Evolutionary conservation across 37 sponge, comb jelly and placozoan species (phyloP), one percentile per base, ranked within the genome.

Genomic region (Bolinopsis microptera): DNA sequence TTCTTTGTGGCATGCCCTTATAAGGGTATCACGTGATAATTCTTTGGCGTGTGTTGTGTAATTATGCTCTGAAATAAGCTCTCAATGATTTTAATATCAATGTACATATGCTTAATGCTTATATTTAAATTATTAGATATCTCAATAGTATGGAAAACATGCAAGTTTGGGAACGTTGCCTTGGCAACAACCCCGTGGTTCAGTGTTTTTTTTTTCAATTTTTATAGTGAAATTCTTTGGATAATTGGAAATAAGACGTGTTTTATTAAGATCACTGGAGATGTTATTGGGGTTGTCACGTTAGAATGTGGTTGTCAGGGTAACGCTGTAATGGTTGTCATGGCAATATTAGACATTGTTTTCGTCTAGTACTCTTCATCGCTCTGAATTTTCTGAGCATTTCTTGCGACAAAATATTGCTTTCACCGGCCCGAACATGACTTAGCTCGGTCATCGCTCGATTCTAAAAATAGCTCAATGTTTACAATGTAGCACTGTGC

Each of bases 71-170:
- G 61, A 48, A 48, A 48, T 48, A 48, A 48, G 61, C 61, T 48
- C 61, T 48, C 61, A 13, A 48, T 48, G 61, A 48, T 48, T 48
- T 48, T 70, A 26, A 70, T 70, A 28, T 70, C 30, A 70, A 28
- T 70, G 74, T 70, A 70, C 74, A 70, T 70, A 70, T 26, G 74
- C 74, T 70, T 70, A 70, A 70, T 70, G 74, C 74, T 28, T 70
- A 70, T 70, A 70, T 70, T 70, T 70, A 70, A 70, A 70, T 70
- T 70, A 70, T 70, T 70, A 70, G 74, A 22, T 70, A 28, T 70
- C 74, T 48, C 61, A 48, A 48, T 48, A 48, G 13, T 48, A 48
- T 48, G 13, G 61, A 48, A 48, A 48, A 48, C 61, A 48, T 48
- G 5, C 61, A 48, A 18, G 61, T 48, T 48, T 5, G 61, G 61